phyloP scores from a whole-genome alignment of 30 jellyfish, hydroid and myxozoan species.

The Aurelia aurita complex sp. Pacific region DNA sequence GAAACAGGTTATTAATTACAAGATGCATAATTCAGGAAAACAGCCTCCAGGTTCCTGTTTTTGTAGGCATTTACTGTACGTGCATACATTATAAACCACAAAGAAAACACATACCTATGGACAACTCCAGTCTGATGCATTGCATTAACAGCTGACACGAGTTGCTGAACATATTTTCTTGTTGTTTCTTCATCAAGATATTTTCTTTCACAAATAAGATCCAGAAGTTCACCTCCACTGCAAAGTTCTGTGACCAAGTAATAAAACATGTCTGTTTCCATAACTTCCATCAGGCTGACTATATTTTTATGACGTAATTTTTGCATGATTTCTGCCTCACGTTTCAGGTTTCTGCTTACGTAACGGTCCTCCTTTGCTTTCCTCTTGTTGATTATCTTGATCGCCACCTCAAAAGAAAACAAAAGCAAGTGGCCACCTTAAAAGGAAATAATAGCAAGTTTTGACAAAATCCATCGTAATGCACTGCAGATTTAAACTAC shows the following conservation, averaged over 20 bases:
- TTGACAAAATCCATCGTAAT: too few species aligned
- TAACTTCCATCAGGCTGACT: conserved; percentile 80
- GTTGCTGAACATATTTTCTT: conserved; percentile 74
- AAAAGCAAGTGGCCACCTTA: background rate
- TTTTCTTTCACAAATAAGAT: conserved; percentile 70
- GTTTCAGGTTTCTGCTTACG: conserved; percentile 81
- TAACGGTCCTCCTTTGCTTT: conserved; percentile 90
- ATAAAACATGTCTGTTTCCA: conserved; percentile 88
- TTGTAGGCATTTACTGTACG: too few species aligned
- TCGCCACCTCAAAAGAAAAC: conserved; percentile 75
- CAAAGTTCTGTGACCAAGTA: conserved; percentile 86
- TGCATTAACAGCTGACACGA: conserved; percentile 80
- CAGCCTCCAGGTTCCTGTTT: too few species aligned
- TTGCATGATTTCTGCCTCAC: conserved; percentile 89
- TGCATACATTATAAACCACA: too few species aligned
- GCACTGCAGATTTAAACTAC: too few species aligned
- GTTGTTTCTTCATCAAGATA: conserved; percentile 75
- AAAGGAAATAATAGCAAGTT: background rate
- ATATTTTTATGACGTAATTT: conserved; percentile 76
- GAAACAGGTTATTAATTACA: too few species aligned
- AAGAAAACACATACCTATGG: conserved; percentile 69
- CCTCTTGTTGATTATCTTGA: conserved; percentile 81
- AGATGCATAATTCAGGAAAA: too few species aligned
- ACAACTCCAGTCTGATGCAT: conserved; percentile 87
- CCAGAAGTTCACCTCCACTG: conserved; percentile 91